Evolutionary conservation across 2,797 vertebrate genomes (phyloP).

Genomic region (Florisuga fusca): DNA sequence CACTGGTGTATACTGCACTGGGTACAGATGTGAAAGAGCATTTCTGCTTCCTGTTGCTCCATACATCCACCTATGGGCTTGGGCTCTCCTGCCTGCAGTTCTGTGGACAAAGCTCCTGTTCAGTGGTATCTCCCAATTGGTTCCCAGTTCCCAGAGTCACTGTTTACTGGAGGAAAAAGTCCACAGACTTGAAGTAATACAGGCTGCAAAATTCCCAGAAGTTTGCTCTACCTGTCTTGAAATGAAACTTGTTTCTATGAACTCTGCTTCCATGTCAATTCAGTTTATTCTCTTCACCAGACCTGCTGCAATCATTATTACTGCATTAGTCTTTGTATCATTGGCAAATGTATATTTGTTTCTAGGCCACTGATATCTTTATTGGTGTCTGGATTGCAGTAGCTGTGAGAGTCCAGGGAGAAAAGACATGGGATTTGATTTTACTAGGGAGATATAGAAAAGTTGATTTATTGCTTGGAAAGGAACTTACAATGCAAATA

Average conservation of each 20-base stretch:
- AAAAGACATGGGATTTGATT: slow-evolving; percentile 12
- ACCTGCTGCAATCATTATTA: slow-evolving; percentile 20
- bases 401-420: neutral
- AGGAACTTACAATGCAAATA: slow-evolving; percentile 28
- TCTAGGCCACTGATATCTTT: slow-evolving; percentile 9
- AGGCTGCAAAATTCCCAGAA: neutral
- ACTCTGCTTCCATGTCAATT: neutral
- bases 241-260: slow-evolving; percentile 19
- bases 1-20: neutral
- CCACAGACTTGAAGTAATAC: neutral
- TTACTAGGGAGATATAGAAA: neutral
- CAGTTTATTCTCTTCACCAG: neutral
- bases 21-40: neutral
- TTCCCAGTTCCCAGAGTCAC: neutral
- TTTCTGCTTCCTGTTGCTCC: neutral
- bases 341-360: slow-evolving; percentile 21
- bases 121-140: neutral
- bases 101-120: neutral
- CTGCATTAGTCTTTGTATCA: neutral
- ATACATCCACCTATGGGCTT: accelerated
- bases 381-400: neutral
- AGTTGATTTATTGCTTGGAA: slow-evolving; percentile 12
- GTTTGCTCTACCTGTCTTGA: neutral
- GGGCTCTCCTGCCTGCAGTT: neutral
- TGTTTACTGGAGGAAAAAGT: neutral